These are phyloP conservation scores for Conistra vaccinii DNA, from an alignment of 2,888 invertebrate genomes.

Conservation along the genomic window DNA sequence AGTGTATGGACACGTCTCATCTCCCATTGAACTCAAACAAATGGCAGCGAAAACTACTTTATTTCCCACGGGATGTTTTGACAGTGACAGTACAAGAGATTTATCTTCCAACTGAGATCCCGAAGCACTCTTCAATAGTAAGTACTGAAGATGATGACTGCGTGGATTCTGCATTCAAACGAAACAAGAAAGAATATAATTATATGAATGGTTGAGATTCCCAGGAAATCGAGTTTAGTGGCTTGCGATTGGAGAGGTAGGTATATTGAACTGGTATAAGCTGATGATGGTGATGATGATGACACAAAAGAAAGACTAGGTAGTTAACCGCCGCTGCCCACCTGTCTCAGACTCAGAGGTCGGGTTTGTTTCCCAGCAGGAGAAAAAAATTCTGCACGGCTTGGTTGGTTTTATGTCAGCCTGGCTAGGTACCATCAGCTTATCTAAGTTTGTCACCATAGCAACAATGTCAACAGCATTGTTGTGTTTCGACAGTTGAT, in stretches of 20 bases:
- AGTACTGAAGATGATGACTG: not conserved
- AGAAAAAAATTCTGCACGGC: too few species aligned
- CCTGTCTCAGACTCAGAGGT: too few species aligned
- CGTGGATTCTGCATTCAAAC: not conserved
- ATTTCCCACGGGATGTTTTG: not conserved
- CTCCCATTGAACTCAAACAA: not conserved
- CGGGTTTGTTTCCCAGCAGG: too few species aligned
- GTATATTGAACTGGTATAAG: not conserved
- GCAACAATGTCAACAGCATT: too few species aligned
- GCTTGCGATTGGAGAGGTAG: not conserved
- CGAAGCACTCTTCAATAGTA: not conserved
- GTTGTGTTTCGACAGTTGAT: too few species aligned
- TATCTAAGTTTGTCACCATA: too few species aligned
- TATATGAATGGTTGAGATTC: not conserved
- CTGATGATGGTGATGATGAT: not conserved
- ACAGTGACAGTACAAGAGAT: not conserved
- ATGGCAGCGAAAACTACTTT: not conserved
- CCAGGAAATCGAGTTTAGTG: not conserved
- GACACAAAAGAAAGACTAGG: not conserved
- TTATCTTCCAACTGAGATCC: not conserved
- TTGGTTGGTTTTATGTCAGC: too few species aligned
- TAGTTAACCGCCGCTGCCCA: too few species aligned
- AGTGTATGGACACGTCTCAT: too few species aligned
- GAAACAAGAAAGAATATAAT: not conserved
- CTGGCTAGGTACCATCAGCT: too few species aligned